Base-by-base conservation (phyloP, 2,888 invertebrate species). In the Ormyrus thymus region DNA sequence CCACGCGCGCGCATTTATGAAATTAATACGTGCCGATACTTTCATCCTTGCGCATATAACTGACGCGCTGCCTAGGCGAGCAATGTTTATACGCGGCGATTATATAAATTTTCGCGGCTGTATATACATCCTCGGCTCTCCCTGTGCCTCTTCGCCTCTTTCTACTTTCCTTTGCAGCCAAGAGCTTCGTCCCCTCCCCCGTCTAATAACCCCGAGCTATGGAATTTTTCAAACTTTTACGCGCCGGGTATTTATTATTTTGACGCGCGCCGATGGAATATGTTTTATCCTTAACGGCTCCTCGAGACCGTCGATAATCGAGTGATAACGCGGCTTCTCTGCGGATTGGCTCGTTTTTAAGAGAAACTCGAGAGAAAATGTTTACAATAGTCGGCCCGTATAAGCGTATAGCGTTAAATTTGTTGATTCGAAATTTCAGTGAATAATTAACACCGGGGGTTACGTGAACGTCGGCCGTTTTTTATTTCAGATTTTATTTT, bases 11-110 rank as follows among this genome's bases (percentile, higher is more conserved):
- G 13, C 78, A 65, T 74, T 73, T 78, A 78, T 74, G 74, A 78
- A 78, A 78, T 73, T 72, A 72, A 73, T 76, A 76, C 61, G 51
- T 58, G 50, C 58, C 58, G 48, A 70, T 77, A 77, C 76, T 77
- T 78, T 66, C 68, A 43, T 68, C 72, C 56, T 15, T 56, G 62
- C 50, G 58, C 55, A 70, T 59, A 59, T 70, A 70, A 53, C 56
- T 64, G 29, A 29, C 3, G 29, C 29, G 29, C 29, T 4, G n/a
- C 3, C 29, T 29, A 51, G n/a, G 46, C 10, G 45, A 29, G 29
- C 48, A 70, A 70, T 66, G 65, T 65, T 61, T 56, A 68, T 45
- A 70, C 51, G 43, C 61, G 29, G 29, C 59, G 78, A 78, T 78
- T 78, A 74, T 70, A 78, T 74, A 78, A 78, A 77, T 58, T 55